A percentile compares a stretch with the other conserved stretches of the same genome.
These are phyloP conservation scores for Drosophila lacteicornis DNA, from an alignment of 1,140 invertebrate species.

Conservation along the genomic window DNA sequence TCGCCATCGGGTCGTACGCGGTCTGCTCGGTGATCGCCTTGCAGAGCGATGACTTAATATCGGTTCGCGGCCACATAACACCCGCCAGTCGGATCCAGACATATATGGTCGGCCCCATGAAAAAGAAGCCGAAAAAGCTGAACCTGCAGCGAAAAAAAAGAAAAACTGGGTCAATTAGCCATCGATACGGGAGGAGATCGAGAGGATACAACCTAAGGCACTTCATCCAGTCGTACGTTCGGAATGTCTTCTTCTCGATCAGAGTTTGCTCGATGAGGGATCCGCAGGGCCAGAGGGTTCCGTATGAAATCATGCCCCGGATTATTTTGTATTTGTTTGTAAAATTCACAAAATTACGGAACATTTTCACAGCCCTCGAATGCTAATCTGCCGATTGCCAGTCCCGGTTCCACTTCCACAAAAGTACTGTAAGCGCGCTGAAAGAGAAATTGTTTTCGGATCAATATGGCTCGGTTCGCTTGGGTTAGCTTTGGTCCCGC, in stretches of 20 bases:
- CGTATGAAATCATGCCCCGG: conserved; percentile 88
- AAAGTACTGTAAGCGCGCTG: conserved; percentile 34
- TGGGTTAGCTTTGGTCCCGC: conserved; percentile 11
- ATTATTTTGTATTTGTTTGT: conserved; percentile 86
- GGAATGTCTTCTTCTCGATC: conserved; percentile 86
- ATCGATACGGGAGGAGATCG: conserved; percentile 19
- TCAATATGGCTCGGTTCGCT: conserved; percentile 29
- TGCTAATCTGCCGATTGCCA: conserved; percentile 27
- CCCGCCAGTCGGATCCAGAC: conserved; percentile 87
- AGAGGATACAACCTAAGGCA: conserved; percentile 81
- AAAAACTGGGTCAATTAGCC: conserved; percentile 18
- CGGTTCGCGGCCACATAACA: conserved; percentile 86
- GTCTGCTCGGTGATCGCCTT: conserved; percentile 89
- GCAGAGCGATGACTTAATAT: conserved; percentile 87
- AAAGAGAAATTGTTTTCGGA: conserved; percentile 40
- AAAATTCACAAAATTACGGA: conserved; percentile 74
- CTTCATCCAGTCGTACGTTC: conserved; percentile 84
- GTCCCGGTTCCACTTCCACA: conserved; percentile 29
- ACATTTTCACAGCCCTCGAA: conserved; percentile 59
- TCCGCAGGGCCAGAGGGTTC: conserved; percentile 88
- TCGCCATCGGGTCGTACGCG: conserved; percentile 88
- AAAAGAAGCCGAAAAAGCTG: conserved; percentile 87
- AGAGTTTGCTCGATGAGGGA: conserved; percentile 86
- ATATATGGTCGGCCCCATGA: conserved; percentile 88
- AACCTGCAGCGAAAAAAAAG: conserved; percentile 84